A percentile compares a stretch with the other conserved stretches of the same genome.
phyloP scores from a whole-genome alignment of 2,888 invertebrate genomes.

The Hesperia comma region DNA sequence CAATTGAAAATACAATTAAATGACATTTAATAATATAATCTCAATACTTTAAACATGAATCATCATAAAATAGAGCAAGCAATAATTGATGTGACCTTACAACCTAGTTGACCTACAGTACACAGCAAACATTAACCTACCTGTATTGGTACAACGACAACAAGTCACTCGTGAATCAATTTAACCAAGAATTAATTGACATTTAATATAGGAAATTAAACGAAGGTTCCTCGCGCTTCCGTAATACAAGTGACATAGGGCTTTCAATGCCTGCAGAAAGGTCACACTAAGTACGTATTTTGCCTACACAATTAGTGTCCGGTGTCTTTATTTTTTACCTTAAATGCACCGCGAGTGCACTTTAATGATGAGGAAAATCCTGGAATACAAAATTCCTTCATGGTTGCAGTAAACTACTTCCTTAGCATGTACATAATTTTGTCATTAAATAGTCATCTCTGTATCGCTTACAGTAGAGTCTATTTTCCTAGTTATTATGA shows the following conservation, averaged over 20 bases:
- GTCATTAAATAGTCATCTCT: neutral
- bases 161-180: neutral
- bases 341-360: slow-evolving; percentile 10
- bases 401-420: neutral
- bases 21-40: too few relatives aligned
- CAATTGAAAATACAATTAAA: too few relatives aligned
- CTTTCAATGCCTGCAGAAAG: slow-evolving; percentile 23
- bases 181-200: neutral
- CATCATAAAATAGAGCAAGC: neutral
- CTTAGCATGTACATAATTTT: neutral
- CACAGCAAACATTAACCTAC: neutral
- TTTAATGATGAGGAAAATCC: slow-evolving; percentile 13
- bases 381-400: neutral
- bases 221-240: slow-evolving; percentile 26
- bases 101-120: slow-evolving; percentile 9
- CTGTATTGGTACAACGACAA: neutral
- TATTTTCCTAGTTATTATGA: neutral
- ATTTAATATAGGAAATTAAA: slow-evolving; percentile 27
- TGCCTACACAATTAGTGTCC: slow-evolving; percentile 25
- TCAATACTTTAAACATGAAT: too few relatives aligned
- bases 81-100: slow-evolving; percentile 1
- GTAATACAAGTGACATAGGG: slow-evolving; percentile 22
- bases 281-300: slow-evolving; percentile 15
- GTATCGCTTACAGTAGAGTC: neutral
- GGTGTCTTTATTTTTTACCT: slow-evolving; percentile 16